Conservation (phyloP, 2,113 vertebrate species). For the Vidua chalybeata region DNA sequence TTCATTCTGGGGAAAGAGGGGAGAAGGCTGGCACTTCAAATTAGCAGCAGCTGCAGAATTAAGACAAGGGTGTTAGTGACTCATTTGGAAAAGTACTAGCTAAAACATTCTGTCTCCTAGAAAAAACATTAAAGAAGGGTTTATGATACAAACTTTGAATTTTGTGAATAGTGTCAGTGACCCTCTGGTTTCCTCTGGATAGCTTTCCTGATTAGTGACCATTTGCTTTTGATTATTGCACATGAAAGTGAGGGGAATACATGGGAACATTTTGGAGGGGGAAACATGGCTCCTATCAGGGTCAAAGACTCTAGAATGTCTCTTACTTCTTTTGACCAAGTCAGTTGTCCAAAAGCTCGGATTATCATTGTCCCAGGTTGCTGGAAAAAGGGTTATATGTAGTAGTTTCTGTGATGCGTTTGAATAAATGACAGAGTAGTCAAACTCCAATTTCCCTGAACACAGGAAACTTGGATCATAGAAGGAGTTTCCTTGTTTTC, state of each 20-base stretch:
- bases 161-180: not conserved
- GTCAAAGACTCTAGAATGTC: not conserved
- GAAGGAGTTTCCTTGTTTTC: not conserved
- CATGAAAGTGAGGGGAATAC: not conserved
- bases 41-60: conserved; percentile 69
- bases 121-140: conserved; percentile 44
- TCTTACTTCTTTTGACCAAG: not conserved
- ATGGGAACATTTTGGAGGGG: not conserved
- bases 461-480: not conserved
- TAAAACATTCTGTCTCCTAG: conserved; percentile 64
- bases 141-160: conserved; percentile 47
- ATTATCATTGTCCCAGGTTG: not conserved
- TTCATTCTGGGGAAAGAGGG: conserved; percentile 56
- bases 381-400: not conserved
- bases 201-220: not conserved
- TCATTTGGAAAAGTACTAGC: conserved; percentile 70
- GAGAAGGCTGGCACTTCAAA: conserved; percentile 63
- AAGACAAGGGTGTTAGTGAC: conserved; percentile 68
- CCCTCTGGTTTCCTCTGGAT: not conserved
- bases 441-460: not conserved
- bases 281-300: not conserved
- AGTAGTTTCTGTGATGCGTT: not conserved
- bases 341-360: not conserved
- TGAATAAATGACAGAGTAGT: not conserved
- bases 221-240: conserved; percentile 8